Percentiles rank a stretch among this genome's conserved stretches.
These are phyloP conservation scores for Dermatophagoides farinae DNA, from an alignment of 1,140 invertebrate species.

Conservation along the genomic window DNA sequence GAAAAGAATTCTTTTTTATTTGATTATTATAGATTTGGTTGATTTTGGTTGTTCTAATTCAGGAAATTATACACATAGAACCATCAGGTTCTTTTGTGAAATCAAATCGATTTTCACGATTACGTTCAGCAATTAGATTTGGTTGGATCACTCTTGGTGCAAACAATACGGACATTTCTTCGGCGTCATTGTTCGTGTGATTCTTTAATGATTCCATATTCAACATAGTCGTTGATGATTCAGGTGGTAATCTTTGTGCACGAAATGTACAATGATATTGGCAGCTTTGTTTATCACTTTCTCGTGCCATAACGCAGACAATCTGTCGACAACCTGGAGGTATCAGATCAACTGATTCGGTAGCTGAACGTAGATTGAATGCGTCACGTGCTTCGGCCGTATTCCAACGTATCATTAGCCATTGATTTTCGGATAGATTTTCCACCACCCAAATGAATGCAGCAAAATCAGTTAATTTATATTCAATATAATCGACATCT, in stretches of 20 bases:
- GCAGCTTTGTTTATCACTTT: background rate
- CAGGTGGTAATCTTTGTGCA: background rate
- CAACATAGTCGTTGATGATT: background rate
- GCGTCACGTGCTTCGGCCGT: background rate
- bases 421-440: background rate
- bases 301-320: background rate
- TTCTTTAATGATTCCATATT: background rate
- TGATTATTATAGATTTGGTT: no score
- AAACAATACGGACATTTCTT: constrained; percentile 1
- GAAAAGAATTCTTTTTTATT: no score
- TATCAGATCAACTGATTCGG: background rate
- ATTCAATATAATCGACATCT: background rate
- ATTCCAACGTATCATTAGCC: background rate
- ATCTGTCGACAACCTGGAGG: background rate
- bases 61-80: no score
- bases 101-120: background rate
- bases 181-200: background rate
- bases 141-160: background rate
- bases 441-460: background rate
- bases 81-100: no score
- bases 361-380: background rate
- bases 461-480: background rate
- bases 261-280: background rate
- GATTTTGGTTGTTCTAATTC: no score
- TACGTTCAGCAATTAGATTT: background rate